These are phyloP conservation scores for Aptenodytes forsteri DNA, from an alignment of 2,113 vertebrate genomes.

Conservation along the genomic window DNA sequence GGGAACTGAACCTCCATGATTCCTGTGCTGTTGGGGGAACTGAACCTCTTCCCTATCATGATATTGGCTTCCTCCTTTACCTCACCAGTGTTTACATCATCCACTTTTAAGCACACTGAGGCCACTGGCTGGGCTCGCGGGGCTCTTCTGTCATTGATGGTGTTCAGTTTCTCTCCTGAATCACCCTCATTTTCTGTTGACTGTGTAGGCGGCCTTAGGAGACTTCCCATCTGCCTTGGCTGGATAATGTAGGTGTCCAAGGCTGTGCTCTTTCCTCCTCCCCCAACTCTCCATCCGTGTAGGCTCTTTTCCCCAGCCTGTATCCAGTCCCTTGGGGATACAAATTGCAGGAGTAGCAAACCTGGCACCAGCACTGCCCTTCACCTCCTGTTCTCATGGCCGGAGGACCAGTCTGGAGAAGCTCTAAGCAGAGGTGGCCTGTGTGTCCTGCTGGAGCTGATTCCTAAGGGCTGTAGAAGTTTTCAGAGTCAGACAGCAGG, in stretches of 20 bases:
- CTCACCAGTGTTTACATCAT: not conserved
- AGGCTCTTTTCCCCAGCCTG: not conserved
- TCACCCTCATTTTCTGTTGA: not conserved
- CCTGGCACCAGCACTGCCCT: not conserved
- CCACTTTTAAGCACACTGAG: not conserved
- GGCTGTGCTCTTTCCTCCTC: not conserved
- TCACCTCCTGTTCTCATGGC: not conserved
- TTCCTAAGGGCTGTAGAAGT: not conserved
- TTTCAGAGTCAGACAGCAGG: not conserved
- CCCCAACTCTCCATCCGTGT: not conserved
- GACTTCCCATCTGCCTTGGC: not conserved
- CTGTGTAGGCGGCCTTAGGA: not conserved
- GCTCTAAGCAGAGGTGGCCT: not conserved
- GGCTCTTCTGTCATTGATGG: not conserved
- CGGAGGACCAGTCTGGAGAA: not conserved
- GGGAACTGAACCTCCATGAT: not conserved
- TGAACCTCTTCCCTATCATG: not conserved
- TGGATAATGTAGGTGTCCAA: not conserved
- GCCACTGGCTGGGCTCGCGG: not conserved
- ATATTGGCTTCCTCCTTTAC: not conserved
- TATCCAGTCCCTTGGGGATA: not conserved
- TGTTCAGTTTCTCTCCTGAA: rapidly evolving
- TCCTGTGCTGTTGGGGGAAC: not conserved
- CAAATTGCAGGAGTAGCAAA: not conserved
- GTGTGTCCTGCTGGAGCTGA: not conserved